Evolutionary conservation across 2,797 vertebrate species (phyloP).

Genomic region (Enteromius unitaeniatus): DNA sequence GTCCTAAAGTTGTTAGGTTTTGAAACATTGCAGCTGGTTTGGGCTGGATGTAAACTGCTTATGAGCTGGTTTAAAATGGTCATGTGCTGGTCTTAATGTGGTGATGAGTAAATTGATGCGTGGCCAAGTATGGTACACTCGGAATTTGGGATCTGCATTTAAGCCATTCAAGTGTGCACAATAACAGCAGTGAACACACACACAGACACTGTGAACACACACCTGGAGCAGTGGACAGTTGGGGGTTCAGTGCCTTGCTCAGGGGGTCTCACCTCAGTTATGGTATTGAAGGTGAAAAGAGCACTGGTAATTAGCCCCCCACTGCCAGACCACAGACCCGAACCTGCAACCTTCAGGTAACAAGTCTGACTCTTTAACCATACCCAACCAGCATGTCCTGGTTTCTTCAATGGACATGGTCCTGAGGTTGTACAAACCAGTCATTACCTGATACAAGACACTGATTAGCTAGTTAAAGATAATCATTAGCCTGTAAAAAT

Average conservation of each 20-base stretch:
- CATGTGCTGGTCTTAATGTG: neutral
- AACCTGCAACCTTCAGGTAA: no score
- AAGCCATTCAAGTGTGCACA: no score
- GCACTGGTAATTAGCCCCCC: no score
- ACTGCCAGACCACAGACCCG: no score
- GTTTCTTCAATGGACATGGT: neutral
- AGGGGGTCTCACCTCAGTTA: no score
- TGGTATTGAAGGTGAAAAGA: no score
- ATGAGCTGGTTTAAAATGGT: neutral
- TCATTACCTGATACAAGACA: neutral
- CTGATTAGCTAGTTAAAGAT: neutral
- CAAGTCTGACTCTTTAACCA: neutral
- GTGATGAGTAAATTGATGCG: neutral
- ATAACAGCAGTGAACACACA: no score
- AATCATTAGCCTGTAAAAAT: neutral
- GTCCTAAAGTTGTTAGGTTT: neutral
- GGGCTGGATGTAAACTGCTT: neutral
- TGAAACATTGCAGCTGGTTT: neutral
- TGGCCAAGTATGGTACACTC: no score
- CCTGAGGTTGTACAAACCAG: neutral
- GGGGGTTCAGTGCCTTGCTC: no score
- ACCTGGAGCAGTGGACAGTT: no score
- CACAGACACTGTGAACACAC: no score
- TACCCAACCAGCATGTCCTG: neutral
- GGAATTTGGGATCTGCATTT: no score